Conservation (phyloP, 2,113 vertebrate genomes). For the Strix aluco region DNA sequence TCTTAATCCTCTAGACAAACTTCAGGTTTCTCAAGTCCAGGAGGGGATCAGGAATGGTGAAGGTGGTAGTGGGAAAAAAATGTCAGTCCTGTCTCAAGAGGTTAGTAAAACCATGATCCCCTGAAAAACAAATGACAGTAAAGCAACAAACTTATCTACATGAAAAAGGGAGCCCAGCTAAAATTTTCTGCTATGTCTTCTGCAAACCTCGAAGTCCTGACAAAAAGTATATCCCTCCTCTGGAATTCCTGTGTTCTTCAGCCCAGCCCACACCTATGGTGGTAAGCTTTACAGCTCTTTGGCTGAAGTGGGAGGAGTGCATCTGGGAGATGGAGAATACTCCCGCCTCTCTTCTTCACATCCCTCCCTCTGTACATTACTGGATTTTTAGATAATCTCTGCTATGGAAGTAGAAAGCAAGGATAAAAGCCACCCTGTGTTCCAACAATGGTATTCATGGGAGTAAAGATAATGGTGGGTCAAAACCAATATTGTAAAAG, state of each 20-base stretch:
- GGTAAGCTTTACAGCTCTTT: background rate
- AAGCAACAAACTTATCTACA: background rate
- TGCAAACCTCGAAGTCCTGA: background rate
- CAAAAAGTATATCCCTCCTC: background rate
- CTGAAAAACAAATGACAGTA: background rate
- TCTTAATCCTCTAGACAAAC: background rate
- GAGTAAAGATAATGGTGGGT: background rate
- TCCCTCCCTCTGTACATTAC: background rate
- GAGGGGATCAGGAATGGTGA: background rate
- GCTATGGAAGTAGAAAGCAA: background rate
- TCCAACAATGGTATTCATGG: background rate
- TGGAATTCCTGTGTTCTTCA: background rate
- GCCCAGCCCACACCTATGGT: background rate
- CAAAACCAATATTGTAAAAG: background rate
- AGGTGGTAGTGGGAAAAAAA: background rate
- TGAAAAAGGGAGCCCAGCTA: background rate
- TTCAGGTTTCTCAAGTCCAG: background rate
- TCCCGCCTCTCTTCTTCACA: background rate
- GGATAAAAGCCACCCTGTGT: rapidly evolving
- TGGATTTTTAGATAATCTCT: background rate
- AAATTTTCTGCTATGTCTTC: background rate
- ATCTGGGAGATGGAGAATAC: background rate
- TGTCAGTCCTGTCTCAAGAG: background rate
- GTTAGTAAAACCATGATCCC: background rate
- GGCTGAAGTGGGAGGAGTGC: background rate